phyloP scores from a whole-genome alignment of 2,797 vertebrate genomes.

The Steatocranus sp. region DNA sequence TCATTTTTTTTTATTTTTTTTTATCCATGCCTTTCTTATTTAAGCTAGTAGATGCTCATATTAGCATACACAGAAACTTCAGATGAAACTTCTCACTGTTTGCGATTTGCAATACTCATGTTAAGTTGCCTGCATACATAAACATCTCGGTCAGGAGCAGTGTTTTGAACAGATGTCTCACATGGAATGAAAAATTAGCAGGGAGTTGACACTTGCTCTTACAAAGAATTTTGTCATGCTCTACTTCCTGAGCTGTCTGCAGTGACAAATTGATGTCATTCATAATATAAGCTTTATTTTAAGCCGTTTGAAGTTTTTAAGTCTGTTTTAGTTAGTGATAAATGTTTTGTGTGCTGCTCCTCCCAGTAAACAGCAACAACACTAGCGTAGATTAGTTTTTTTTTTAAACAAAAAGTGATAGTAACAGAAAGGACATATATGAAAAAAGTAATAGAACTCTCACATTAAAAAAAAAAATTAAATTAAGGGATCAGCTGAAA shows the following conservation, averaged over 20 bases:
- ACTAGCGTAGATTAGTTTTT: background rate
- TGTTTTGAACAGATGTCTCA: conserved; percentile 44
- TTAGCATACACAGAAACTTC: background rate
- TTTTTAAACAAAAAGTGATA: background rate
- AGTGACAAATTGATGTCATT: background rate
- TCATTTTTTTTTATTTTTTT: no score
- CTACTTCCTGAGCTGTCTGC: background rate
- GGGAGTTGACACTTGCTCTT: background rate
- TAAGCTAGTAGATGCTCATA: background rate
- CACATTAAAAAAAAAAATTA: background rate
- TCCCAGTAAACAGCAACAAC: background rate
- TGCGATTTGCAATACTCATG: background rate
- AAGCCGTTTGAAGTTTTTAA: no score
- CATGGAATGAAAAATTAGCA: background rate
- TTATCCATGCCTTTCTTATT: background rate
- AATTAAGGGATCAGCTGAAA: background rate
- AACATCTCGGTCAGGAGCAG: background rate
- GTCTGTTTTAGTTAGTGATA: background rate
- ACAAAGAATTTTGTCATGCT: background rate
- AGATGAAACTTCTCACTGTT: background rate
- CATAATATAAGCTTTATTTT: background rate
- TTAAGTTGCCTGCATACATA: background rate
- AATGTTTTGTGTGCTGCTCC: background rate
- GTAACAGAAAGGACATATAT: background rate
- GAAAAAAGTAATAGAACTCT: background rate